phyloP scores from a whole-genome alignment of 2,797 vertebrate species.

The Coregonus sp. region DNA sequence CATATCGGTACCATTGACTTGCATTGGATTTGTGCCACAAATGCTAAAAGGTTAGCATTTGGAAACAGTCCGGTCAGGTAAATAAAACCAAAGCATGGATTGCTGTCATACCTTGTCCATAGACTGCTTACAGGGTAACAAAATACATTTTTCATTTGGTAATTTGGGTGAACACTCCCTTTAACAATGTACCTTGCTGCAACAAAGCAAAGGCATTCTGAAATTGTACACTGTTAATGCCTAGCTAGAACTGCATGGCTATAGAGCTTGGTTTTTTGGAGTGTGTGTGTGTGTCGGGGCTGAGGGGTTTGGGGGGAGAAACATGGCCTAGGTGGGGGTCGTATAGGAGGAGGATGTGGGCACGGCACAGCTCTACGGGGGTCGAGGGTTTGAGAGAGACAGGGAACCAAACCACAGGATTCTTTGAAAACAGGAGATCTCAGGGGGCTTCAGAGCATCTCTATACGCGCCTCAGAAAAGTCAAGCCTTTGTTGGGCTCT shows the following conservation, averaged over 20 bases:
- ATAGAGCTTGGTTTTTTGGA: background rate
- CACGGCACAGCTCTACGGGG: conserved; percentile 50
- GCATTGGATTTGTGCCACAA: no score
- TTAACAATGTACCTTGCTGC: conserved; percentile 1
- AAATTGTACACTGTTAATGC: background rate
- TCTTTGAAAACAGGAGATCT: conserved; percentile 83
- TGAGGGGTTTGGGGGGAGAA: conserved; percentile 25
- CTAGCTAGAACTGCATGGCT: background rate
- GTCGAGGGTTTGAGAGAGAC: conserved; percentile 57
- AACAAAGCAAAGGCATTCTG: background rate
- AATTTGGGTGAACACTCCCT: background rate
- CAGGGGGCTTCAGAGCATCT: conserved; percentile 62
- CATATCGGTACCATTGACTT: no score
- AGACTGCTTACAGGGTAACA: no score
- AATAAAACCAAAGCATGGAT: no score
- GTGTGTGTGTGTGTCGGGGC: background rate
- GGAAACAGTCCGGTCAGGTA: no score
- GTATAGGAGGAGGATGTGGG: conserved; percentile 77
- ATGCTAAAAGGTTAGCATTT: no score
- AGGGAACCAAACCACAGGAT: conserved; percentile 71
- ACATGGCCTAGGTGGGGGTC: conserved; percentile 59
- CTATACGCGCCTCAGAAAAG: conserved; percentile 14
- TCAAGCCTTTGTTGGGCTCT: conserved; percentile 50
- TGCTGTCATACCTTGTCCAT: no score
- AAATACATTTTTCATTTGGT: no score